Evolutionary conservation across 37 sponge, comb jelly and placozoan genomes (phyloP).

Genomic region (Cliona cf. orientalis): DNA sequence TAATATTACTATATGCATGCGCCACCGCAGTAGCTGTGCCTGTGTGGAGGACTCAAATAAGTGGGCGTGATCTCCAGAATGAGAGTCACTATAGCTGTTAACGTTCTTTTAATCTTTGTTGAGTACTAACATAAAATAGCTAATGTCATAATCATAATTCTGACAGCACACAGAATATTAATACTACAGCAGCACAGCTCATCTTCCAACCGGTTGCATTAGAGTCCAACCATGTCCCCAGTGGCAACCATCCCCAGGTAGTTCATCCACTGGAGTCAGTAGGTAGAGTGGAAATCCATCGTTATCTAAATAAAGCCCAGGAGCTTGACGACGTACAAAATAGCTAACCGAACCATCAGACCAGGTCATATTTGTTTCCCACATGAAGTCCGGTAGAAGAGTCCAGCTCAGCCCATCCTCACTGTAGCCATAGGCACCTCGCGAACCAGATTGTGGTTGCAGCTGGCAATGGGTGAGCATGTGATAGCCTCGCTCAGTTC

Average conservation of each 20-base stretch:
- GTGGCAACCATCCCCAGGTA: constrained; percentile 14
- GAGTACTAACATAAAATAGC: too few relatives aligned
- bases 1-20: too few relatives aligned
- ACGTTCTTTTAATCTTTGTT: too few relatives aligned
- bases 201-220: constrained; percentile 19
- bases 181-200: too few relatives aligned
- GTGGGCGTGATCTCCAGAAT: too few relatives aligned
- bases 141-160: too few relatives aligned
- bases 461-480: constrained; percentile 36
- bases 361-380: constrained; percentile 39
- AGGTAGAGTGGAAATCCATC: constrained; percentile 35
- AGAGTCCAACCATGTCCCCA: constrained; percentile 43
- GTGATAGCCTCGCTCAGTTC: constrained; percentile 33
- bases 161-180: too few relatives aligned
- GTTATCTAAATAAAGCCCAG: constrained; percentile 14
- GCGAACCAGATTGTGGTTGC: background rate
- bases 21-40: too few relatives aligned
- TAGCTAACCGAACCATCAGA: constrained; percentile 26
- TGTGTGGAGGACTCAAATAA: too few relatives aligned
- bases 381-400: constrained; percentile 23
- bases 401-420: constrained; percentile 24
- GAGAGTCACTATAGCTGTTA: too few relatives aligned
- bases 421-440: constrained; percentile 34
- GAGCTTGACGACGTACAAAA: constrained; percentile 33
- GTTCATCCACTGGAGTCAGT: constrained; percentile 36